phyloP scores from a whole-genome alignment of 2,797 vertebrate genomes.

The Rhynchonycteris naso region DNA sequence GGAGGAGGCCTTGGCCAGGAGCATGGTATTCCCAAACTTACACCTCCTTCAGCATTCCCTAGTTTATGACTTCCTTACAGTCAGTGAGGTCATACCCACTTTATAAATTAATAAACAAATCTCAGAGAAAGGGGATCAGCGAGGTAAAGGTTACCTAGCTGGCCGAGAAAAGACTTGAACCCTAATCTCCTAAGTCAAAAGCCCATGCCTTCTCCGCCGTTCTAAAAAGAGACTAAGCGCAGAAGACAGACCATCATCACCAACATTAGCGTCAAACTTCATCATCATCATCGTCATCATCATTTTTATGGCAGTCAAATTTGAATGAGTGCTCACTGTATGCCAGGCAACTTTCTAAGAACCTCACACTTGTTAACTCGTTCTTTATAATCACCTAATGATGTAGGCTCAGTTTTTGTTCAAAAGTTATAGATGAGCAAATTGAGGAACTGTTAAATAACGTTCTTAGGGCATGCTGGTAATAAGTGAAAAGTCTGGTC shows the following conservation, averaged over 20 bases:
- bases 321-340: neutral
- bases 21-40: neutral
- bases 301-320: neutral
- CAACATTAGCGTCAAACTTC: neutral
- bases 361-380: neutral
- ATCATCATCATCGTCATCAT: neutral
- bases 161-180: neutral
- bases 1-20: neutral
- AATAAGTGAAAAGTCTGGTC: neutral
- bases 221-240: neutral
- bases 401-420: neutral
- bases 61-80: neutral
- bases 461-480: neutral
- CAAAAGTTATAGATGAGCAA: neutral
- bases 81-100: neutral
- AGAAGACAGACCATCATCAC: neutral
- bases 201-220: neutral
- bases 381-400: neutral
- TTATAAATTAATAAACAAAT: constrained; percentile 46
- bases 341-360: neutral
- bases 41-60: neutral
- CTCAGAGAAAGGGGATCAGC: neutral
- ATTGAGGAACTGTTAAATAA: neutral
- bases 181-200: neutral
- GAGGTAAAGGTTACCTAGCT: neutral